Percentiles rank a stretch among this genome's conserved stretches.
Evolutionary conservation across 30 jellyfish, hydroid and myxozoan species (phyloP).

Genomic region (Cassiopea xamachana): DNA sequence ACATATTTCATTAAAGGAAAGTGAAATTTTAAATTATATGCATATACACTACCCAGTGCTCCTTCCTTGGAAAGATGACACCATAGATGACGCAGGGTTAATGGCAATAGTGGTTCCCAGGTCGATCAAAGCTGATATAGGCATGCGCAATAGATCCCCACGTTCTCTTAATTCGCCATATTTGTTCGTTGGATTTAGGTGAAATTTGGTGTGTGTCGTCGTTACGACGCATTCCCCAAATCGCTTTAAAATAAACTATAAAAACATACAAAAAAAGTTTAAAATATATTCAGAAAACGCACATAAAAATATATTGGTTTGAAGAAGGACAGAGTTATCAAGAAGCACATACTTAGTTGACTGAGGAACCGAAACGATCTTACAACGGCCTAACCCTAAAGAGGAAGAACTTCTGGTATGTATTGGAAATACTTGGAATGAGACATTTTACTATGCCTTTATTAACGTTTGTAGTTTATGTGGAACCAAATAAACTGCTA

Average conservation of each 20-base stretch:
- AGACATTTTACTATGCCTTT: too few relatives aligned
- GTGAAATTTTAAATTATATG: too few relatives aligned
- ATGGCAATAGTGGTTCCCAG: slow-evolving; percentile 6
- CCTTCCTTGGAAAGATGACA: too few relatives aligned
- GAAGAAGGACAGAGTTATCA: slow-evolving; percentile 16
- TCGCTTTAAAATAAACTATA: slow-evolving; percentile 27
- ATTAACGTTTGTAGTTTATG: too few relatives aligned
- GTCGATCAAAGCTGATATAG: slow-evolving; percentile 9
- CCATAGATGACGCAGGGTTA: too few relatives aligned
- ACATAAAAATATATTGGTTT: slow-evolving; percentile 23
- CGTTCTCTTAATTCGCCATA: slow-evolving; percentile 76
- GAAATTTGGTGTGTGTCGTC: slow-evolving; percentile 74
- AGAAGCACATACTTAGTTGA: background rate
- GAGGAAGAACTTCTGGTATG: background rate
- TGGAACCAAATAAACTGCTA: too few relatives aligned
- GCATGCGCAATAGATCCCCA: slow-evolving; percentile 73
- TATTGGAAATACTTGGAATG: background rate
- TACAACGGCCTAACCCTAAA: slow-evolving; percentile 19
- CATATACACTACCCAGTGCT: too few relatives aligned
- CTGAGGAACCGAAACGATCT: background rate
- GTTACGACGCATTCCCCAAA: slow-evolving; percentile 63
- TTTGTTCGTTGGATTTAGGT: slow-evolving; percentile 60
- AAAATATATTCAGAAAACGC: slow-evolving; percentile 17
- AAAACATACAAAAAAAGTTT: slow-evolving; percentile 56
- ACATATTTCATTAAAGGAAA: too few relatives aligned